Base-by-base conservation (phyloP, 2,888 invertebrate genomes). In the Parnassius mnemosyne region DNA sequence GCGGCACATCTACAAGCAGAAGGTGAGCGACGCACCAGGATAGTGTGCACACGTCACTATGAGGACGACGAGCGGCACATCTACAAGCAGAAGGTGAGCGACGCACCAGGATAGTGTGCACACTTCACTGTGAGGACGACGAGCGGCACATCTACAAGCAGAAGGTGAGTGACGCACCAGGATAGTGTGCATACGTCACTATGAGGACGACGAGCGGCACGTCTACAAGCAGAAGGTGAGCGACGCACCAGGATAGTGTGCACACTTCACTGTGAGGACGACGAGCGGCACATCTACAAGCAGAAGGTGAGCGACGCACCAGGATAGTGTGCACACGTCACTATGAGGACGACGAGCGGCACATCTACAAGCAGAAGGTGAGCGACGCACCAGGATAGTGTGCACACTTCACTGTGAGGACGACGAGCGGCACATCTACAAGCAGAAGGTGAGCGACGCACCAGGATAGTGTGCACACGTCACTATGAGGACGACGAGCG, bases 401-500 rank as follows among this genome's bases (percentile, higher is more conserved):
- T 20, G 20, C 20, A 20, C 20, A 20, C 20, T n/a, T n/a, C n/a
- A n/a, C n/a, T n/a, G n/a, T n/a, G n/a, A n/a, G n/a, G 97, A 97
- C 67, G 95, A 96, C 54, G 96, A 97, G 70, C 95, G 96, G 71
- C 83, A 92, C 0, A 88, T 97, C 0, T 98, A 99, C 82, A 95
- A 94, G 68, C 96, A 95, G 64, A 94, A 93, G 85, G 92, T 90
- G 65, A 46, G 11, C 12, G 52, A 25, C 34, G 5, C 34, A 34
- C 34, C 34, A 34, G 20, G 20, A 20, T 2, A 20, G 2, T 20
- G 20, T 20, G 20, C 20, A 20, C 20, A 20, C 20, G n/a, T n/a
- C n/a, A n/a, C n/a, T n/a, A n/a, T n/a, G n/a, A n/a, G n/a, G 97
- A 97, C 67, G 95, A 96, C 54, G 96, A 97, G 70, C 95, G 96